Percentiles rank a stretch among this genome's conserved stretches.
These are phyloP conservation scores for Netta rufina DNA, from an alignment of 2,797 vertebrate species.

Conservation along the genomic window DNA sequence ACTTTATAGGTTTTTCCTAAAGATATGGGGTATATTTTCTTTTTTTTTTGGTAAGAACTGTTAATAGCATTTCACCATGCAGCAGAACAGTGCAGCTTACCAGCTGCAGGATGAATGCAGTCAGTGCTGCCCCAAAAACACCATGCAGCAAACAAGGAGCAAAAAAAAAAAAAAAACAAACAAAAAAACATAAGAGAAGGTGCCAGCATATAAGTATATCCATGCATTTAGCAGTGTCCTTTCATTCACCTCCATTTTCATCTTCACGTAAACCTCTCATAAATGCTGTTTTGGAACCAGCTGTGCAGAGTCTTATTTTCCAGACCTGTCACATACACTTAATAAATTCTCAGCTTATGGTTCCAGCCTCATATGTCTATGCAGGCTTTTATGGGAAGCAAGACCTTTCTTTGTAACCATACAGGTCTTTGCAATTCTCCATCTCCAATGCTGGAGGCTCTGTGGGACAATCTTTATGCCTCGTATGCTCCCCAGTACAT, in stretches of 20 bases:
- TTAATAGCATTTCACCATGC: neutral
- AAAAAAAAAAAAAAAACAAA: neutral
- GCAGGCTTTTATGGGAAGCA: neutral
- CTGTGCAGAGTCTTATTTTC: neutral
- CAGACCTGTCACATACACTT: neutral
- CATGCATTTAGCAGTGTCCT: neutral
- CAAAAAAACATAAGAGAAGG: neutral
- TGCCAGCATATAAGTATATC: neutral
- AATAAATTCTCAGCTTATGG: neutral
- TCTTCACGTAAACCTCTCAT: neutral
- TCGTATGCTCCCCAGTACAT: fast-evolving
- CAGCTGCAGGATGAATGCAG: fast-evolving
- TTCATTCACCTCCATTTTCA: neutral
- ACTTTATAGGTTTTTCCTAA: slow-evolving; percentile 19
- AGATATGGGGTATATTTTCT: neutral
- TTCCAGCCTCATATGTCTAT: neutral
- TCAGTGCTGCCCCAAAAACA: neutral
- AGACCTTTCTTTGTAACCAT: neutral
- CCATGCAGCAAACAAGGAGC: neutral
- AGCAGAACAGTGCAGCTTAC: neutral
- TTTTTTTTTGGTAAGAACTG: neutral
- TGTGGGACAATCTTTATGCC: neutral
- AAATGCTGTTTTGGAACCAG: neutral
- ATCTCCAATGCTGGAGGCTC: neutral
- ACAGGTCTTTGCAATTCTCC: fast-evolving